A percentile compares a stretch with the other conserved stretches of the same genome.
Evolutionary conservation across 2,888 invertebrate genomes (phyloP).

Genomic region (Sclerodermus sp.): DNA sequence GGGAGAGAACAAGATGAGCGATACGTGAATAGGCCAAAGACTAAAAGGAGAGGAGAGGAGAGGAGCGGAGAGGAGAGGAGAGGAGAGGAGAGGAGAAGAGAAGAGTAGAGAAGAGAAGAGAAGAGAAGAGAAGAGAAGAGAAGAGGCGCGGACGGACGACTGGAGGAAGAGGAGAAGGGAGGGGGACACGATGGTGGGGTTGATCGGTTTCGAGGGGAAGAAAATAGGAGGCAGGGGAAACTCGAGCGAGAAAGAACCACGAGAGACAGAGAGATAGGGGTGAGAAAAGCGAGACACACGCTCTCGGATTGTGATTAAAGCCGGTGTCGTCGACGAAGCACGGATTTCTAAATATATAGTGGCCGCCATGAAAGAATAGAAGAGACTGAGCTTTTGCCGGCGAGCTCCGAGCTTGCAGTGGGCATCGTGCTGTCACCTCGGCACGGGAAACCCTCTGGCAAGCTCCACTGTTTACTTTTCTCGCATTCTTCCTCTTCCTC

Average conservation of each 20-base stretch:
- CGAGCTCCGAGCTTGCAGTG: slow-evolving; percentile 31
- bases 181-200: too few species aligned
- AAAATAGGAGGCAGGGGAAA: not conserved
- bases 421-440: slow-evolving; percentile 27
- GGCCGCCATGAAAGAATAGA: slow-evolving; percentile 5
- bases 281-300: slow-evolving; percentile 1
- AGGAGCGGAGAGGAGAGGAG: slow-evolving; percentile 1
- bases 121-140: not conserved
- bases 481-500: not conserved
- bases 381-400: slow-evolving; percentile 13
- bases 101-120: not conserved
- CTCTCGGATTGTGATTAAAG: slow-evolving; percentile 35
- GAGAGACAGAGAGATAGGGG: too few species aligned
- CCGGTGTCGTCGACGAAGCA: slow-evolving; percentile 22
- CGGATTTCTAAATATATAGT: slow-evolving; percentile 38
- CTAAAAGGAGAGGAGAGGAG: not conserved
- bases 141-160: not conserved
- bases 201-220: not conserved
- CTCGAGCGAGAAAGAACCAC: slow-evolving; percentile 7
- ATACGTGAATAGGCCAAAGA: not conserved
- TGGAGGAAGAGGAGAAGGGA: slow-evolving; percentile 7
- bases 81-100: slow-evolving; percentile 3
- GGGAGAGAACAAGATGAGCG: not conserved
- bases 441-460: not conserved
- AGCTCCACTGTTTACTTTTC: slow-evolving; percentile 6